phyloP scores from a whole-genome alignment of 2,113 vertebrate species.

The Salvelinus sp. region DNA sequence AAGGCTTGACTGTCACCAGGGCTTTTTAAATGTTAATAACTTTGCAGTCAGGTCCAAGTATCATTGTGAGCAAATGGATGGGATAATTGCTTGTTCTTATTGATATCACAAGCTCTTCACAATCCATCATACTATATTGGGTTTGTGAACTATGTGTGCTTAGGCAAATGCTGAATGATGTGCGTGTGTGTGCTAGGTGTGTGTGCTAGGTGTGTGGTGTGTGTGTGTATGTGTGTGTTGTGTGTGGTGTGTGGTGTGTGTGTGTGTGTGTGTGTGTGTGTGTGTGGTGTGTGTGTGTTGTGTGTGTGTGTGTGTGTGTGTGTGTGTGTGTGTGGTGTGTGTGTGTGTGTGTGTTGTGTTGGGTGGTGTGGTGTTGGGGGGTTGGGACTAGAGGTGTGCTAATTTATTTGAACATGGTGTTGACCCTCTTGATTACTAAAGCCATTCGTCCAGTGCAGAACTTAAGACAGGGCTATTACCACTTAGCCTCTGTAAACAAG shows the following conservation, averaged over 20 bases:
- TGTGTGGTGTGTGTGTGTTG: constrained; percentile 12
- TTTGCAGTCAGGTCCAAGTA: constrained; percentile 35
- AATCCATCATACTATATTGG: constrained; percentile 24
- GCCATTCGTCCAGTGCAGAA: constrained; percentile 46
- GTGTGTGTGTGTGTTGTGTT: constrained; percentile 17
- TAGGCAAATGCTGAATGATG: background rate
- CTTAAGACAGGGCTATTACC: constrained; percentile 57
- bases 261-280: background rate
- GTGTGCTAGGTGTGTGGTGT: constrained; percentile 5
- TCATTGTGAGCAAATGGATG: constrained; percentile 37
- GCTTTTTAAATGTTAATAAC: constrained; percentile 38
- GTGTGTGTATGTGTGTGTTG: constrained; percentile 13
- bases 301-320: constrained; percentile 14
- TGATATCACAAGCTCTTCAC: constrained; percentile 39
- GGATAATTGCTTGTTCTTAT: constrained; percentile 41
- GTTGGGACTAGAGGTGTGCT: constrained; percentile 15
- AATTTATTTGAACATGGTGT: constrained; percentile 61
- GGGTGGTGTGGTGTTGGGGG: constrained; percentile 10
- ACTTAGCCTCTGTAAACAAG: constrained; percentile 69
- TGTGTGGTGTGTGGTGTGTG: constrained; percentile 15
- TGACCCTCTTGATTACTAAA: constrained; percentile 59
- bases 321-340: background rate
- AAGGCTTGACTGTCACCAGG: constrained; percentile 14
- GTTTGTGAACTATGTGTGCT: constrained; percentile 4
- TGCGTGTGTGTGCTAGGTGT: background rate